A percentile compares a stretch with the other conserved stretches of the same genome.
These are phyloP conservation scores for Drosophila cyrtoloma DNA, from an alignment of 2,888 invertebrate species.

Conservation along the genomic window DNA sequence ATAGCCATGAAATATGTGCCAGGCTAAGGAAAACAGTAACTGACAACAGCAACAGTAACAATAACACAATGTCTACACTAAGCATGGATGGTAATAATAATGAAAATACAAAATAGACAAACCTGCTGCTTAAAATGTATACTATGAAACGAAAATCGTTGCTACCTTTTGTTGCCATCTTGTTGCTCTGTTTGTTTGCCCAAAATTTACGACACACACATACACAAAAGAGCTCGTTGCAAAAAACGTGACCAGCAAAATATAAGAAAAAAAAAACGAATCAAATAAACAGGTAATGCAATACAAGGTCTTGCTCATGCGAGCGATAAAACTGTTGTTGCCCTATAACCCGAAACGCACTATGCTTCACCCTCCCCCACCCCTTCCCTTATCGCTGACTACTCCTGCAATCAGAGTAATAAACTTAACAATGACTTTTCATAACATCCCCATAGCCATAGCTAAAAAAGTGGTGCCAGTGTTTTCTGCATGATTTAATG, in stretches of 20 bases:
- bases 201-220: slow-evolving; percentile 70
- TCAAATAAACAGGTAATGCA: slow-evolving; percentile 39
- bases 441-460: neutral
- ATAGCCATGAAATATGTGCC: slow-evolving; percentile 80
- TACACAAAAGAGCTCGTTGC: slow-evolving; percentile 35
- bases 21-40: slow-evolving; percentile 57
- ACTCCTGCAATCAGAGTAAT: slow-evolving; percentile 57
- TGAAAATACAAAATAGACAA: slow-evolving; percentile 72
- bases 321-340: slow-evolving; percentile 57
- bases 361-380: neutral
- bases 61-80: slow-evolving; percentile 22
- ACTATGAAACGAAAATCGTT: slow-evolving; percentile 58
- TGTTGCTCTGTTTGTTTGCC: slow-evolving; percentile 53
- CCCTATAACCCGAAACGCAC: slow-evolving; percentile 37
- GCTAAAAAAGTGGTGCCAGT: slow-evolving; percentile 28
- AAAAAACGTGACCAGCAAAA: slow-evolving; percentile 68
- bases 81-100: slow-evolving; percentile 69
- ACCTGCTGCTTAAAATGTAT: slow-evolving; percentile 62
- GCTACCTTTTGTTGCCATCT: slow-evolving; percentile 67
- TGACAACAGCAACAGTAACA: slow-evolving; percentile 32
- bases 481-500: slow-evolving; percentile 78
- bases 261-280: slow-evolving; percentile 11
- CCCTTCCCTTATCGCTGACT: neutral
- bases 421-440: slow-evolving; percentile 77
- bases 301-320: slow-evolving; percentile 52